Evolutionary conservation across 53 echinoderm and acorn worm species (phyloP), one percentile per base, ranked within the genome.

Genomic region (Luidia sarsii): DNA sequence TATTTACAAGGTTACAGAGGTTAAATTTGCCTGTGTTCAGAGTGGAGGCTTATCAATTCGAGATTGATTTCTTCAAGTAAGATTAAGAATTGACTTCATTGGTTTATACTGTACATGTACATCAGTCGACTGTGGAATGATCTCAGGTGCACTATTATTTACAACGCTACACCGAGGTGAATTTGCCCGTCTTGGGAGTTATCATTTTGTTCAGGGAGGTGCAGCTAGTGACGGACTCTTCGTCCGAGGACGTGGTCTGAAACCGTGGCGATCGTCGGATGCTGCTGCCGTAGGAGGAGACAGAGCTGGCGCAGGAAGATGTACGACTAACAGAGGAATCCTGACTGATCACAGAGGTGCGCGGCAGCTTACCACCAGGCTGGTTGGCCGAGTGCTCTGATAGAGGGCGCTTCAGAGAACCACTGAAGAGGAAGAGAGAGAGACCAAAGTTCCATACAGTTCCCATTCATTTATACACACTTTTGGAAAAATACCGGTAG

Each of bases 351-450:
- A 28, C 67, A 3, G 80, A 70, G 19, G 50, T 89, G 28, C 82
- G 82, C 2, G 20, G 82, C 3, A 65, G 57, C 48, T 86, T 86
- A 67, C 68, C 34, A 7, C 11, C 36, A 13, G 84, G 50, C 0
- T 79, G 86, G 22, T 87, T 87, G 50, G 54, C 35, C 24, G 86
- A 82, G 34, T 81, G 82, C 33, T 83, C 89, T 2, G 75, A 64
- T 35, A 90, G n/a, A 32, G 82, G 82, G 3, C 90, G 81, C 54
- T 90, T 90, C 29, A 79, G 28, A 21, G 77, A 68, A 61, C 67
- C 84, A 48, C 19, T 23, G 30, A 37, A 24, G 16, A 31, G 35
- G 43, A 50, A 50, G 28, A 66, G 2, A n/a, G n/a, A n/a, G n/a
- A n/a, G n/a, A n/a, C n/a, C n/a, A n/a, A n/a, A n/a, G n/a, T n/a